Evolutionary conservation across 2,888 invertebrate genomes (phyloP), one percentile per base, ranked within the genome.

Genomic region (Meiosimyza decipiens): DNA sequence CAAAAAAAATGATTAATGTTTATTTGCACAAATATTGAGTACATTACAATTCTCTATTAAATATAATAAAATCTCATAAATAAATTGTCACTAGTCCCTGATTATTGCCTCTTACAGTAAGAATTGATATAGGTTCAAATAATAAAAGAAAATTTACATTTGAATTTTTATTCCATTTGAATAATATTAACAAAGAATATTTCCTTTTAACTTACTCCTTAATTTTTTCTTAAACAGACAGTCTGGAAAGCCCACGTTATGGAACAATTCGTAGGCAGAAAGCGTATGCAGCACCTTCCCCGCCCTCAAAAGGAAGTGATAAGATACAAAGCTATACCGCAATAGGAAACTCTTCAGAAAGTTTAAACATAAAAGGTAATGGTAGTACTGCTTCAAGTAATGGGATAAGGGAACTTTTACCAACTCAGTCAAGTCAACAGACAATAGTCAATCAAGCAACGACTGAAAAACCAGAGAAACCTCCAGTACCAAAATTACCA

Each of bases 221-320:
- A 12, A 64, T 7, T 22, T 6, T 49, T 52, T 49, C 2, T 57
- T 57, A 18, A 55, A 57, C 66, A 84, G 84, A 84, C 78, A 79
- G 80, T 4, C 74, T 81, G 64, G 85, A 84, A 73, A 85, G 85
- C 78, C 84, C 85, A 3, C 85, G 84, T 6, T 84, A 84, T 74
- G 84, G 84, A 33, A 84, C 84, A 1, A 75, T 84, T 71, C 78
- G 84, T 0, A 81, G 84, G 0, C 84, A 84, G 64, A 84, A 84
- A 47, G 75, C 84, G 2, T 80, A 78, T 76, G 83, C 82, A 74
- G 83, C 84, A 7, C 84, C 84, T 0, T 84, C 84, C 60, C 84
- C 84, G 59, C 84, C 84, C 3, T 80, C 78, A 22, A 83, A 83
- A 64, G 69, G 66, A 15, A 22, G n/a, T 18, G 74, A 71, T 33